Evolutionary conservation across 2,113 vertebrate genomes (phyloP).

Genomic region (Vicugna pacos): DNA sequence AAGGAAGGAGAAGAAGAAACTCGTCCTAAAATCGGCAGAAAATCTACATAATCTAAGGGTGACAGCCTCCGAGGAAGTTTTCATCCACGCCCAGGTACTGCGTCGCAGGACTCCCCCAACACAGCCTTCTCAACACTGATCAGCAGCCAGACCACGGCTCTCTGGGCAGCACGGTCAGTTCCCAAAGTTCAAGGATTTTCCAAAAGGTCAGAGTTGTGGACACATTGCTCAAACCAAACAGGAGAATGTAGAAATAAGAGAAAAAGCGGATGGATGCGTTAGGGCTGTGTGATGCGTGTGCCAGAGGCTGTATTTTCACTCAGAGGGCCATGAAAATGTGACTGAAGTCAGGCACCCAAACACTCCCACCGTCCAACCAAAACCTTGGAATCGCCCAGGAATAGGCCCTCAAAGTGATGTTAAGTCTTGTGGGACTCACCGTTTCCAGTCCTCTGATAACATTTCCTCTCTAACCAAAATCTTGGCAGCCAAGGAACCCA

Average conservation of each 20-base stretch:
- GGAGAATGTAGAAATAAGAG: background rate
- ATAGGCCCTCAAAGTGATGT: background rate
- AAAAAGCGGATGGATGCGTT: background rate
- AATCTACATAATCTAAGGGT: background rate
- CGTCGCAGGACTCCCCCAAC: background rate
- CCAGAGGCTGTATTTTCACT: background rate
- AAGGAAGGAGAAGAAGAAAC: background rate
- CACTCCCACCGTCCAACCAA: background rate
- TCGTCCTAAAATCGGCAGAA: background rate
- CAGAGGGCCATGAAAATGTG: background rate
- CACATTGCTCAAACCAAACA: conserved; percentile 61
- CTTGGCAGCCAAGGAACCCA: background rate
- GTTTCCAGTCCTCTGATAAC: background rate
- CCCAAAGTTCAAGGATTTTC: conserved; percentile 48
- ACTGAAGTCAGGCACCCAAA: background rate
- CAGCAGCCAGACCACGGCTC: background rate
- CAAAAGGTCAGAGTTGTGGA: conserved; percentile 56
- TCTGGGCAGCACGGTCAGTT: conserved; percentile 29
- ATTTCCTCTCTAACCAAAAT: background rate
- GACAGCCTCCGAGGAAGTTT: background rate
- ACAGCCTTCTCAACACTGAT: background rate
- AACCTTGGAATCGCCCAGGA: background rate
- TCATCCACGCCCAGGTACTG: rapidly evolving
- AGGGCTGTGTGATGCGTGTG: background rate
- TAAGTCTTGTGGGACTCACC: background rate